Conservation (phyloP, 2,113 vertebrate species). For the Brachyistius frenatus region DNA sequence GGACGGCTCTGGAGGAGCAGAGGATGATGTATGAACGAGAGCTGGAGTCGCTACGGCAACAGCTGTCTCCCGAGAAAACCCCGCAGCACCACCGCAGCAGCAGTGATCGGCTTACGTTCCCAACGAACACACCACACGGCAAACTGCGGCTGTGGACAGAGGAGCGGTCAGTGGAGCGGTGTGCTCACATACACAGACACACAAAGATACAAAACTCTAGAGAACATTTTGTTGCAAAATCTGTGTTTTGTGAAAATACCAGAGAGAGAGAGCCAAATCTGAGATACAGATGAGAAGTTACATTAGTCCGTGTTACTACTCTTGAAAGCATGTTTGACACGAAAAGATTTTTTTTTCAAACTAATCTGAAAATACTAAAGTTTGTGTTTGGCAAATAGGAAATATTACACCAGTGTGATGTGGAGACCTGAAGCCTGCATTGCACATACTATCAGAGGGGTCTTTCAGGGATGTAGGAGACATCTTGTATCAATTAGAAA, state of each 20-base stretch:
- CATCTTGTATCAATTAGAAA: no score
- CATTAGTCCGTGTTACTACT: no score
- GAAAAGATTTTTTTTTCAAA: no score
- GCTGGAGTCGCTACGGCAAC: constrained; percentile 93
- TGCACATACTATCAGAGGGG: background rate
- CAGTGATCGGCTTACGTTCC: constrained; percentile 88
- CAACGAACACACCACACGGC: constrained; percentile 86
- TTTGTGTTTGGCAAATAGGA: no score
- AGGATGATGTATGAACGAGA: constrained; percentile 96
- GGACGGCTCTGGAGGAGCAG: constrained; percentile 94
- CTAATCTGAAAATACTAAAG: no score
- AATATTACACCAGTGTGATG: background rate
- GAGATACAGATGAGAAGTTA: background rate
- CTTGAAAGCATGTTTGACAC: no score
- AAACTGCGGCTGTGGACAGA: constrained; percentile 95
- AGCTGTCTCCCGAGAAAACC: constrained; percentile 92
- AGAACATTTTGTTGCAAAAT: no score
- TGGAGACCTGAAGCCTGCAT: background rate
- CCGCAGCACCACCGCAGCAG: constrained; percentile 85
- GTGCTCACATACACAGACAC: background rate
- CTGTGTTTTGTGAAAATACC: background rate
- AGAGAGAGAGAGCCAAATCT: background rate
- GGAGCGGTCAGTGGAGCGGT: constrained; percentile 87
- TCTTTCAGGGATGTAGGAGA: no score
- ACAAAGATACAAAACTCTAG: background rate